phyloP scores from a whole-genome alignment of 2,797 vertebrate species.

The Typhlichthys eigenmanni region DNA sequence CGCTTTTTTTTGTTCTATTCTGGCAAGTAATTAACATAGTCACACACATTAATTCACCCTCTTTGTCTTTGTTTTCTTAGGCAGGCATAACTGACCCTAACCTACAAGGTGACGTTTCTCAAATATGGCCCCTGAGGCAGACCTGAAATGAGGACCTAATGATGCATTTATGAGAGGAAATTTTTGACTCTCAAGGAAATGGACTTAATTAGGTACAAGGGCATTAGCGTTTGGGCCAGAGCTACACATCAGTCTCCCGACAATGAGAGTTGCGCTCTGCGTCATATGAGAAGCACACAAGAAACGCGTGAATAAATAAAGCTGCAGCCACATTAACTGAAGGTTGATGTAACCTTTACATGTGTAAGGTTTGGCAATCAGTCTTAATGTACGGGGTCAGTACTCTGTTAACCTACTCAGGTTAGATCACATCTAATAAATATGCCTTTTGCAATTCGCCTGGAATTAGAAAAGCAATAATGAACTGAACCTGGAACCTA shows the following conservation, averaged over 20 bases:
- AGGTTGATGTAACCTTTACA: conserved; percentile 75
- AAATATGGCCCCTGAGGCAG: conserved; percentile 55
- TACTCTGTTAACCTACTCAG: conserved; percentile 72
- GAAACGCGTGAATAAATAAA: conserved; percentile 31
- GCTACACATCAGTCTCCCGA: conserved; percentile 39
- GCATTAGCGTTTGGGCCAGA: conserved; percentile 44
- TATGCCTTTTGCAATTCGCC: conserved; percentile 44
- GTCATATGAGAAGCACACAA: conserved; percentile 37
- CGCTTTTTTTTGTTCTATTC: neutral
- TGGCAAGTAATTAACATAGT: conserved; percentile 9
- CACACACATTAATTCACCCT: conserved; percentile 12
- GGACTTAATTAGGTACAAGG: conserved; percentile 60
- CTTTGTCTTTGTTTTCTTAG: conserved; percentile 3
- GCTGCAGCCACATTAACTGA: conserved; percentile 57
- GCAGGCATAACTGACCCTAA: conserved; percentile 27
- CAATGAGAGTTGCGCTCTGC: conserved; percentile 41
- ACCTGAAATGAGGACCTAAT: conserved; percentile 64
- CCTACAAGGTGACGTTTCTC: conserved; percentile 51
- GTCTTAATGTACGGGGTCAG: conserved; percentile 66
- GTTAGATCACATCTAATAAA: conserved; percentile 65
- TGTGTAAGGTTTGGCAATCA: conserved; percentile 60
- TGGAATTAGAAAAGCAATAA: conserved; percentile 57
- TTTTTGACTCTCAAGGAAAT: conserved; percentile 67
- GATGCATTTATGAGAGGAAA: conserved; percentile 67
- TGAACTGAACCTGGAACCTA: conserved; percentile 57